phyloP scores from a whole-genome alignment of 2,113 vertebrate species.

The Cyanistes caeruleus region DNA sequence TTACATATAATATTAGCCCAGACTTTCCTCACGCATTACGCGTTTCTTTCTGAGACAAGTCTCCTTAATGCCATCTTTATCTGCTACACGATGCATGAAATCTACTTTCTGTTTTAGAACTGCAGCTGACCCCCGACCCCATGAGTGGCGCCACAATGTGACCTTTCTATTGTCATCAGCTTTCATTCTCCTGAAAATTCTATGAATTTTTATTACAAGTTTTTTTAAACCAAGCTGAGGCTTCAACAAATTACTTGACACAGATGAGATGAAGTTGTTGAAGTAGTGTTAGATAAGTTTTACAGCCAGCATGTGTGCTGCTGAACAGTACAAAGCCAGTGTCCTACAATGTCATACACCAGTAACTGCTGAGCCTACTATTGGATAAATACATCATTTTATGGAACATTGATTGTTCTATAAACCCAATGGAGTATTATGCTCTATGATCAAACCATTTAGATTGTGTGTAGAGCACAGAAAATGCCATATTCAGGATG shows the following conservation, averaged over 20 bases:
- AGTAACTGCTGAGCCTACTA: slow-evolving; percentile 84
- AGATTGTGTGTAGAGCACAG: slow-evolving; percentile 89
- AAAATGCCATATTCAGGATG: slow-evolving; percentile 91
- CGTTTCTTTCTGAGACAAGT: slow-evolving; percentile 66
- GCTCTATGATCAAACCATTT: slow-evolving; percentile 91
- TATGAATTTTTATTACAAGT: slow-evolving; percentile 99
- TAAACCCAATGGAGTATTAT: slow-evolving; percentile 90
- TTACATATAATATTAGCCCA: slow-evolving; percentile 53
- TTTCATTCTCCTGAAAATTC: slow-evolving; percentile 93
- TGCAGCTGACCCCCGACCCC: slow-evolving; percentile 86
- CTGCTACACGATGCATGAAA: slow-evolving; percentile 99
- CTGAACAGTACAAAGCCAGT: slow-evolving; percentile 76
- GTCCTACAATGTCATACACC: slow-evolving; percentile 85
- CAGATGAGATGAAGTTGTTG: slow-evolving; percentile 90
- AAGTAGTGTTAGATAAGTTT: slow-evolving; percentile 87
- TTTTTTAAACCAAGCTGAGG: slow-evolving; percentile 82
- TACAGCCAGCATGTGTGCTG: slow-evolving; percentile 80
- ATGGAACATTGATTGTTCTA: slow-evolving; percentile 92
- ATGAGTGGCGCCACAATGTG: slow-evolving; percentile 89
- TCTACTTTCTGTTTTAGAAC: slow-evolving; percentile 91
- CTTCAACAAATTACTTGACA: slow-evolving; percentile 90
- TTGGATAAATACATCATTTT: slow-evolving; percentile 92
- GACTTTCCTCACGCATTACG: slow-evolving; percentile 38
- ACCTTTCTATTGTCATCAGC: slow-evolving; percentile 93
- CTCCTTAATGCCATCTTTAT: slow-evolving; percentile 90